Conservation (phyloP, 2,888 invertebrate genomes). For the Erebia epiphron region DNA sequence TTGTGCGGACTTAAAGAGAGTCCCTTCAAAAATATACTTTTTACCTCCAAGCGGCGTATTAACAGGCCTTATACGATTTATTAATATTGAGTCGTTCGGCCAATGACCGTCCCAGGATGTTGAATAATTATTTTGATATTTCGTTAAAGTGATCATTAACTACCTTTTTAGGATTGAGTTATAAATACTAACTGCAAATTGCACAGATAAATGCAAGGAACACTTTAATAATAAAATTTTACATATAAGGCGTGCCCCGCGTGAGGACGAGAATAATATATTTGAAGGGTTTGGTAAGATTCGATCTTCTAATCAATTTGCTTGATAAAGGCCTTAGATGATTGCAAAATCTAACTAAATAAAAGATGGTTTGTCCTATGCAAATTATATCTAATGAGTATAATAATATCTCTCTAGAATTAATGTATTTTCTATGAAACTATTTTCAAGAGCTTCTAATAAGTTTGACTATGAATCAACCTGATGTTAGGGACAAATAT, state of each 20-base stretch:
- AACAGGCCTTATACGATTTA: slow-evolving; percentile 48
- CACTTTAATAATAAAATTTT: slow-evolving; percentile 41
- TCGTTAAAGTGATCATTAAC: slow-evolving; percentile 66
- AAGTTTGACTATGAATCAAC: too few species aligned
- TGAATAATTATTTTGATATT: slow-evolving; percentile 59
- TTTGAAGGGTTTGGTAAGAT: slow-evolving; percentile 16
- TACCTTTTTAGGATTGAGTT: slow-evolving; percentile 60
- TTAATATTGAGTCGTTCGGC: slow-evolving; percentile 50
- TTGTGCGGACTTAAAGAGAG: slow-evolving; percentile 36
- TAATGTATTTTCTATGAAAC: too few species aligned
- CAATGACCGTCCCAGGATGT: slow-evolving; percentile 58
- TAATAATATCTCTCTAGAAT: too few species aligned
- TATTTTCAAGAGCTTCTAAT: too few species aligned
- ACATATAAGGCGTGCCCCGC: slow-evolving; percentile 29
- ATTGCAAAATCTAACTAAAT: neutral
- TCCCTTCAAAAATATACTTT: slow-evolving; percentile 34
- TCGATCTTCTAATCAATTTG: slow-evolving; percentile 5
- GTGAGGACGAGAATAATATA: slow-evolving; percentile 12
- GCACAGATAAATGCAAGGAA: slow-evolving; percentile 50
- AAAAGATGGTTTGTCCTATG: neutral
- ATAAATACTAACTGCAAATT: slow-evolving; percentile 54
- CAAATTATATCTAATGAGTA: too few species aligned
- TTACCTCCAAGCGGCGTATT: slow-evolving; percentile 35
- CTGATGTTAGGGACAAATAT: too few species aligned
- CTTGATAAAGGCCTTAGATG: neutral